Conservation (phyloP, 2,797 vertebrate species). For the Phoxinus dragarum region DNA sequence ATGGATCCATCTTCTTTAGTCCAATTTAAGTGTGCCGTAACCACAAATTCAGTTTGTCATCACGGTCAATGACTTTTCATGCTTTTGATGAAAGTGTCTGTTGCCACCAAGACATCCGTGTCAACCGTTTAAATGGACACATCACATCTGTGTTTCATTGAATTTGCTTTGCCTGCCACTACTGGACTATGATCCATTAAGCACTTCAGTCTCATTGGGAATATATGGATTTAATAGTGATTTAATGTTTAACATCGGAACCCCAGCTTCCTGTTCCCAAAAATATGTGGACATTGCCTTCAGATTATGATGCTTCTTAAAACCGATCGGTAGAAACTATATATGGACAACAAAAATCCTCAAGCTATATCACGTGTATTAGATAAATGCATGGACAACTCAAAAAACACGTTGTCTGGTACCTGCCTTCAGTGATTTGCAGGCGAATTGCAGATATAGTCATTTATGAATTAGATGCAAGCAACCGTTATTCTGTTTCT, state of each 20-base stretch:
- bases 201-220: not conserved
- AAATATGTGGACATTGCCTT: not conserved
- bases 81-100: not conserved
- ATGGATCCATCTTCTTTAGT: not conserved
- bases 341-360: not conserved
- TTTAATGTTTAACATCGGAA: not conserved
- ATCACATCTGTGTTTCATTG: not conserved
- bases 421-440: slow-evolving; percentile 5
- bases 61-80: not conserved
- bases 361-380: not conserved
- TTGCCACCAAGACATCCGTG: not conserved
- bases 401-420: slow-evolving; percentile 2
- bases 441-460: not conserved
- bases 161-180: not conserved
- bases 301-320: not conserved
- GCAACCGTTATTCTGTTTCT: not conserved
- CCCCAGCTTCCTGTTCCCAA: not conserved
- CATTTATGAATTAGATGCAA: not conserved
- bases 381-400: slow-evolving; percentile 11
- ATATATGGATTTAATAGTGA: not conserved
- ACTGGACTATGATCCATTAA: not conserved
- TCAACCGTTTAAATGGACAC: not conserved
- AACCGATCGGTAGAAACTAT: not conserved
- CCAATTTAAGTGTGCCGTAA: not conserved
- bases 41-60: not conserved